Base-by-base conservation (phyloP, 2,888 invertebrate species). In the Lepidocyrtoides sp. region DNA sequence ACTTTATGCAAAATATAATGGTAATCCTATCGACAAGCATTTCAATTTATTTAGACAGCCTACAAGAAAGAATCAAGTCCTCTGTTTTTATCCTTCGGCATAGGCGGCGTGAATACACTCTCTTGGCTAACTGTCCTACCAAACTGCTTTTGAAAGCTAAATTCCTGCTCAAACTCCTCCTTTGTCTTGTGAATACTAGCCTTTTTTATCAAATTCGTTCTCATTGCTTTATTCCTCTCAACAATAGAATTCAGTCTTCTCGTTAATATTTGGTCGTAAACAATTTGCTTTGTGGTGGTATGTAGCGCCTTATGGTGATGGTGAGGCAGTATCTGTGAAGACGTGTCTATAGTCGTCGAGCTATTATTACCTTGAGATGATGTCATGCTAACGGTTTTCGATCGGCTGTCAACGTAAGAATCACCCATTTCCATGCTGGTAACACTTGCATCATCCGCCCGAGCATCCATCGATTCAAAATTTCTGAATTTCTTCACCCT, bases 181-280 rank as follows among this genome's bases (percentile, higher is more conserved):
- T 10, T 4, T 10, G 20, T 0, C 14, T 57, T 0, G 20, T 83
- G 75, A n/a, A 82, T 5, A 23, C 66, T 85, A 2, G 91, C 92
- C 20, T 92, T 93, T 75, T 86, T 91, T 0, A 93, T 23, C 17
- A 93, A 91, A 7, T 77, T 87, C 23, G 86, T 63, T 63, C 91
- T 82, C 75, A 92, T 84, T 26, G 85, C 79, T n/a, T 82, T 54
- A 60, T 93, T 93, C 17, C 91, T 89, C 5, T 91, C 89, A 2
- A 93, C 90, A 79, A 94, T 94, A 4, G 92, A 82, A 17, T 90
- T 77, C 1, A 93, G 36, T 23, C 93, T 14, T 20, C 82, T 89
- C 0, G 92, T 69, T 5, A 94, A 82, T 41, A 94, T 92, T 69
- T 92, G 92, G n/a, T 93, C 92, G 51, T 93, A 93, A n/a, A 93